Conservation (phyloP, 2,113 vertebrate genomes). For the Bambusicola thoracicus region DNA sequence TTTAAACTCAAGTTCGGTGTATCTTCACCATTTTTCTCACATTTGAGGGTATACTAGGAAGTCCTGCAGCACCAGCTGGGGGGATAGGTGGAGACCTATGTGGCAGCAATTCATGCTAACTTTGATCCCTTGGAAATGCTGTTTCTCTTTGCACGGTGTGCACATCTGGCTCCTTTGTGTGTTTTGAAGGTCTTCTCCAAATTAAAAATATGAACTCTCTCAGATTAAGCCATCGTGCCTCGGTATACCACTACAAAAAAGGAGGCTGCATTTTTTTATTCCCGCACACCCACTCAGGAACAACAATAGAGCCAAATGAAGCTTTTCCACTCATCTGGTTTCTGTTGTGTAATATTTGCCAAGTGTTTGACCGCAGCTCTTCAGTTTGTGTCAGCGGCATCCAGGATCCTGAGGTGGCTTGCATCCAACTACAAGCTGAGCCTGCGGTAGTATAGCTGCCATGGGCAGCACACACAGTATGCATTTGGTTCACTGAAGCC, state of each 20-base stretch:
- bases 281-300: background rate
- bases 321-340: background rate
- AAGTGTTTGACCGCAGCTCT: background rate
- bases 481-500: background rate
- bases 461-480: background rate
- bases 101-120: fast-evolving
- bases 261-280: background rate
- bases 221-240: background rate
- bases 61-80: background rate
- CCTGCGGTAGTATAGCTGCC: background rate
- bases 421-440: background rate
- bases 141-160: background rate
- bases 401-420: background rate
- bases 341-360: background rate
- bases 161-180: background rate
- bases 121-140: background rate
- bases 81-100: fast-evolving
- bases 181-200: background rate
- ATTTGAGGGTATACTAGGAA: background rate
- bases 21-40: background rate
- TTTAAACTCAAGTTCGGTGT: background rate
- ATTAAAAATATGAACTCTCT: background rate
- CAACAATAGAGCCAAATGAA: background rate
- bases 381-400: background rate
- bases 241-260: background rate